Conservation (phyloP, 2,888 invertebrate species). For the Matsumyia berberina region DNA sequence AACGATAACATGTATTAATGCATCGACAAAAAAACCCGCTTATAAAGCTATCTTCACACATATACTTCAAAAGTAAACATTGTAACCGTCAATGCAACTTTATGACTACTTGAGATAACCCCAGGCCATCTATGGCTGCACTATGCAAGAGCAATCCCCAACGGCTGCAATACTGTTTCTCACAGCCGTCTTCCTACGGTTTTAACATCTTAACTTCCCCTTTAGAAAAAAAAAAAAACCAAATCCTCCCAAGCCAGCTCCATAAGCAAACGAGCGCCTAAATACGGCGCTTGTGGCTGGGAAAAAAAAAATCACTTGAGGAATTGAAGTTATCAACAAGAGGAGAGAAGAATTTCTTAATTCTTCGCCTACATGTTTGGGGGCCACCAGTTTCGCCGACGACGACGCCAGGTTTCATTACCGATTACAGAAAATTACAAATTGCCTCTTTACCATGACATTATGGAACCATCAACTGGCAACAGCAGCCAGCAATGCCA, state of each 20-base stretch:
- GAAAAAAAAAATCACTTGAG: slow-evolving; percentile 9
- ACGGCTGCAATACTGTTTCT: too few species aligned
- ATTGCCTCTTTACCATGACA: slow-evolving; percentile 75
- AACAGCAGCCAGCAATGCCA: slow-evolving; percentile 1
- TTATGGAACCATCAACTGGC: slow-evolving; percentile 66
- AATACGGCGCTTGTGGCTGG: slow-evolving; percentile 12
- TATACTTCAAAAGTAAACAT: slow-evolving; percentile 35
- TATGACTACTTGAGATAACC: slow-evolving; percentile 51
- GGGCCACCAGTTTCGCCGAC: slow-evolving; percentile 6
- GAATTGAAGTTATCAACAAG: slow-evolving; percentile 33
- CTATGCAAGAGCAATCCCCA: slow-evolving; percentile 32
- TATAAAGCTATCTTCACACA: slow-evolving; percentile 12
- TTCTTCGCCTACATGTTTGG: slow-evolving; percentile 35
- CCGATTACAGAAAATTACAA: slow-evolving; percentile 73
- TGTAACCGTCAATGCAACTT: slow-evolving; percentile 42
- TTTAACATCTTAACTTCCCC: slow-evolving; percentile 72
- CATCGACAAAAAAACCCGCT: background rate
- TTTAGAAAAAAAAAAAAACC: background rate
- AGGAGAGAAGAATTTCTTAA: slow-evolving; percentile 52
- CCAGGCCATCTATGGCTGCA: slow-evolving; percentile 50
- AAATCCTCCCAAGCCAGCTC: slow-evolving; percentile 31
- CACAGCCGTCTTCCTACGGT: slow-evolving; percentile 47
- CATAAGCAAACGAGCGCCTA: slow-evolving; percentile 19
- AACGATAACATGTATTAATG: background rate
- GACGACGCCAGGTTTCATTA: slow-evolving; percentile 68